Evolutionary conservation across 2,888 invertebrate species (phyloP).

Genomic region (Nemoura dubitans): DNA sequence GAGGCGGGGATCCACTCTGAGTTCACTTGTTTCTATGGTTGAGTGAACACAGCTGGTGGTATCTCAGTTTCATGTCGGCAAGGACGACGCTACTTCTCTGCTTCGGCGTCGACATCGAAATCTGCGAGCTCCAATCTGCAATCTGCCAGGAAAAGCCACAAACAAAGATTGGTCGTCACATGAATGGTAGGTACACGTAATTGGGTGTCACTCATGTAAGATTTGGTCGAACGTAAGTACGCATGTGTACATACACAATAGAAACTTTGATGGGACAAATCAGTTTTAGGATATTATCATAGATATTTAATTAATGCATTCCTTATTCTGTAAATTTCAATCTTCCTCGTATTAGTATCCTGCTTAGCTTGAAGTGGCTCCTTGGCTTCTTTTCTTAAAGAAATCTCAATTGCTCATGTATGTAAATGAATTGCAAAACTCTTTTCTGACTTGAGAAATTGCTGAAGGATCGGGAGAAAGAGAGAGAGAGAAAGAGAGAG

Average conservation of each 20-base stretch:
- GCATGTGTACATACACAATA: conserved; percentile 9
- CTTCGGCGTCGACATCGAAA: background rate
- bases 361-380: background rate
- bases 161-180: too few relatives aligned
- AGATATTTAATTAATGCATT: background rate
- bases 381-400: too few relatives aligned
- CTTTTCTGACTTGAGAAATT: too few relatives aligned
- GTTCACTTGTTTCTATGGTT: conserved; percentile 82
- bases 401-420: too few relatives aligned
- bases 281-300: too few relatives aligned
- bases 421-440: too few relatives aligned
- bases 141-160: too few relatives aligned
- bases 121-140: too few relatives aligned
- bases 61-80: conserved; percentile 81
- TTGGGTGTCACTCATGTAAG: background rate
- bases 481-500: too few relatives aligned
- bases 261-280: background rate
- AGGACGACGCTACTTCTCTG: conserved; percentile 42
- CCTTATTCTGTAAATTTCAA: background rate
- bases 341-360: background rate
- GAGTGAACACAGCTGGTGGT: conserved; percentile 99
- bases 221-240: background rate
- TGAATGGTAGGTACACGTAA: too few relatives aligned
- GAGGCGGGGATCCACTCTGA: conserved; percentile 97
- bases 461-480: too few relatives aligned